Evolutionary conservation across 2,888 invertebrate genomes (phyloP).

Genomic region (Micoletzkya japonica): DNA sequence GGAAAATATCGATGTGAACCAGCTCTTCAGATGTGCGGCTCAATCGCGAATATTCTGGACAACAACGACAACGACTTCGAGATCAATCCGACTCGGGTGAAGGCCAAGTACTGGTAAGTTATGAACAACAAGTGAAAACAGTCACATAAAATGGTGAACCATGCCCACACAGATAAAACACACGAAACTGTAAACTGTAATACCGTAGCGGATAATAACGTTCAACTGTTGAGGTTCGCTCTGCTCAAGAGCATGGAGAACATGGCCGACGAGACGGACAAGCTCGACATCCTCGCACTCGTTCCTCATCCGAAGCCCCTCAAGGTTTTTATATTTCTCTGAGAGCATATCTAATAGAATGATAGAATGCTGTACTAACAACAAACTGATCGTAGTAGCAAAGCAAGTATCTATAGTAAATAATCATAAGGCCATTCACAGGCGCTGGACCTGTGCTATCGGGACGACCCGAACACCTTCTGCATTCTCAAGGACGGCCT

Average conservation of each 20-base stretch:
- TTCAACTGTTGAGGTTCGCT: slow-evolving; percentile 81
- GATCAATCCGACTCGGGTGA: slow-evolving; percentile 83
- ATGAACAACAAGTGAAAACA: too few species aligned
- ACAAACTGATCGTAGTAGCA: not conserved
- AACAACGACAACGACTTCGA: slow-evolving; percentile 76
- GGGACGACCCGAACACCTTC: slow-evolving; percentile 95
- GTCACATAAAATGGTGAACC: too few species aligned
- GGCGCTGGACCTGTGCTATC: slow-evolving; percentile 96
- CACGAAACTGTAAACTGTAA: too few species aligned
- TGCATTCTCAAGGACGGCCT: slow-evolving; percentile 89
- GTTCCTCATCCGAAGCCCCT: slow-evolving; percentile 60
- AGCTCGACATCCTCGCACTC: slow-evolving; percentile 76
- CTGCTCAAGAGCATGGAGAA: slow-evolving; percentile 81
- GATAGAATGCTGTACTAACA: too few species aligned
- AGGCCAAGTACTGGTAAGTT: slow-evolving; percentile 50
- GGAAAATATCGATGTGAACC: slow-evolving; percentile 31
- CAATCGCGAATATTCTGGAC: slow-evolving; percentile 91
- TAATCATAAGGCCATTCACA: slow-evolving; percentile 69
- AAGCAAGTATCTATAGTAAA: not conserved
- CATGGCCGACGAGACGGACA: slow-evolving; percentile 75
- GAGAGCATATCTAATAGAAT: too few species aligned
- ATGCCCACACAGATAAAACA: too few species aligned
- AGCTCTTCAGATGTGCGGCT: slow-evolving; percentile 82
- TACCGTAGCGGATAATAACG: slow-evolving; percentile 33
- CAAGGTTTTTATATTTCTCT: slow-evolving; percentile 34